These are phyloP conservation scores for Lanius ludovicianus DNA, from an alignment of 2,113 vertebrate genomes.

Conservation along the genomic window DNA sequence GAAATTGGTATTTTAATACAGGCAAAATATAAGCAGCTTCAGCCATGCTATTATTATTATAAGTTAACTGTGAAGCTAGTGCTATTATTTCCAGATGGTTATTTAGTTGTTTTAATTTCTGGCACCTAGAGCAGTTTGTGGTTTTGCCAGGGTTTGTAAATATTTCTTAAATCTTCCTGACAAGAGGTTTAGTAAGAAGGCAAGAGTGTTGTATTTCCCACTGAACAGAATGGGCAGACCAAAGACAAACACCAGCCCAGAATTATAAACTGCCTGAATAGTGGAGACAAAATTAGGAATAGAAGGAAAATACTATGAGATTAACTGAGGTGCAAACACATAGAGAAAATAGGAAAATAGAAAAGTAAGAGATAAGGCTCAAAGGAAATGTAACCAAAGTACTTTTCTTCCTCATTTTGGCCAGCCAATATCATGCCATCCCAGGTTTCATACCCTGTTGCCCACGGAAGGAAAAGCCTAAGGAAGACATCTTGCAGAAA, in stretches of 20 bases:
- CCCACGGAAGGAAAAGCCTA: background rate
- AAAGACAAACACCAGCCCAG: background rate
- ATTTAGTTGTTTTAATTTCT: background rate
- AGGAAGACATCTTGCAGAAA: background rate
- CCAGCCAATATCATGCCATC: background rate
- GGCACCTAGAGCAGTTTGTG: background rate
- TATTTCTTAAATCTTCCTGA: background rate
- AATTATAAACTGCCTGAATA: background rate
- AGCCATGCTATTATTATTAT: background rate
- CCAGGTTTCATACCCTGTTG: background rate
- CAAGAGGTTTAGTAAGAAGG: background rate
- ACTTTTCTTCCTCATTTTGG: background rate
- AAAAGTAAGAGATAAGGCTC: background rate
- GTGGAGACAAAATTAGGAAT: background rate
- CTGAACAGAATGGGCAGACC: background rate
- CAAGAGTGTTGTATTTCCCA: background rate
- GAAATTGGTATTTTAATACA: background rate
- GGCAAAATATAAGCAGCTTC: background rate
- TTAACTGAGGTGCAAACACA: accelerated
- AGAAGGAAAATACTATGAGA: background rate
- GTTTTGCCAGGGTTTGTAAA: background rate
- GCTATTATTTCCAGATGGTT: background rate
- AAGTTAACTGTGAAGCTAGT: background rate
- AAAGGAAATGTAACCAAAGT: background rate
- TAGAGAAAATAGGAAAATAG: background rate